These are phyloP conservation scores for Lathronympha strigana DNA, from an alignment of 2,888 invertebrate genomes.

Conservation along the genomic window DNA sequence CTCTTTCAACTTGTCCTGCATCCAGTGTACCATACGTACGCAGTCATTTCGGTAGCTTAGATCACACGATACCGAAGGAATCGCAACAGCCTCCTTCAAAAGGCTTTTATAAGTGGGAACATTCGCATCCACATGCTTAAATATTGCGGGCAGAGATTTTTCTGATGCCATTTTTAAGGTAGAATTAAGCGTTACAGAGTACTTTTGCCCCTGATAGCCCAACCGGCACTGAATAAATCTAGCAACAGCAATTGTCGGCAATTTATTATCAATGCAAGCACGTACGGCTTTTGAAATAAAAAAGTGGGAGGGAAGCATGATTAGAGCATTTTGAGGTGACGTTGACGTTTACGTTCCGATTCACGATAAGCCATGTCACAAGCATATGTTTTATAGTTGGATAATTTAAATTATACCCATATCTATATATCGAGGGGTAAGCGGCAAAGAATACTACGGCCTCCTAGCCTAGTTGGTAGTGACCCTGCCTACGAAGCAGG, in stretches of 20 bases:
- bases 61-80: slow-evolving; percentile 98
- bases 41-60: slow-evolving; percentile 92
- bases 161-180: slow-evolving; percentile 67
- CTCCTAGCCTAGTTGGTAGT: too few species aligned
- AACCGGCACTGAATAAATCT: slow-evolving; percentile 48
- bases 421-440: too few species aligned
- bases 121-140: slow-evolving; percentile 92
- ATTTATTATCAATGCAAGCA: slow-evolving; percentile 56
- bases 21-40: slow-evolving; percentile 94
- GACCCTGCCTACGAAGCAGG: too few species aligned
- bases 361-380: too few species aligned
- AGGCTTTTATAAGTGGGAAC: slow-evolving; percentile 89
- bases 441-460: too few species aligned
- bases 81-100: slow-evolving; percentile 94
- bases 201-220: slow-evolving; percentile 46
- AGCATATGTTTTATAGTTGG: too few species aligned
- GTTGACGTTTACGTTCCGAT: slow-evolving; percentile 21
- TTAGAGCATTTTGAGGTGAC: slow-evolving; percentile 20
- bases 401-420: too few species aligned
- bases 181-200: slow-evolving; percentile 56
- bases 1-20: slow-evolving; percentile 86
- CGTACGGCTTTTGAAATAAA: slow-evolving; percentile 57
- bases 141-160: slow-evolving; percentile 70
- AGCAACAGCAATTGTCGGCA: slow-evolving; percentile 52
- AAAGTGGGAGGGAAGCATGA: slow-evolving; percentile 39